phyloP scores from a whole-genome alignment of 1,140 invertebrate species.

The Heliconius congener region DNA sequence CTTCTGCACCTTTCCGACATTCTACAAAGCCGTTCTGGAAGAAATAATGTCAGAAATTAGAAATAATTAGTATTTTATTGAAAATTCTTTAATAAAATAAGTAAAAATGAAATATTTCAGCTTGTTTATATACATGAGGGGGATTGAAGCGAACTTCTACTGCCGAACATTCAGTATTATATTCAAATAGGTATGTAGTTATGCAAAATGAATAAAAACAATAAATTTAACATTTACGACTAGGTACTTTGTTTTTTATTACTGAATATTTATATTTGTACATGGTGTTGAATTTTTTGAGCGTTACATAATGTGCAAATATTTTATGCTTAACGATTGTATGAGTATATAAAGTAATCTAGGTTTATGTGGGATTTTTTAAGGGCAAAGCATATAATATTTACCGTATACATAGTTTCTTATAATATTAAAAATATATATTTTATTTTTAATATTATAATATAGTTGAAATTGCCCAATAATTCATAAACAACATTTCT shows the following conservation, averaged over 20 bases:
- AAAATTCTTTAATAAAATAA: neutral
- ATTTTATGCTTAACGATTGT: neutral
- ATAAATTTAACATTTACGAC: constrained; percentile 15
- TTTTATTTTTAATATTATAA: no score
- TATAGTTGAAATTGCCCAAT: no score
- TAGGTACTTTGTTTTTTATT: constrained; percentile 15
- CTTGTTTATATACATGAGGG: neutral
- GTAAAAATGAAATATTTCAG: neutral
- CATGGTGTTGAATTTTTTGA: constrained; percentile 1
- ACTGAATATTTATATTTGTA: constrained; percentile 11
- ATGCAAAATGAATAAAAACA: constrained; percentile 14
- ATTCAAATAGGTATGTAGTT: constrained; percentile 1
- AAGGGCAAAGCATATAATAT: neutral
- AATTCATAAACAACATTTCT: no score
- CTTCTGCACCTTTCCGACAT: constrained; percentile 63
- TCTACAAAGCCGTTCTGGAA: constrained; percentile 76
- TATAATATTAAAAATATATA: no score
- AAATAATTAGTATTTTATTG: neutral
- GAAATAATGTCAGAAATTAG: constrained; percentile 18
- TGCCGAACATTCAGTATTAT: neutral
- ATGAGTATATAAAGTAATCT: neutral
- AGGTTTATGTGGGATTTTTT: neutral
- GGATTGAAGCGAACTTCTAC: neutral
- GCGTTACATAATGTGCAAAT: constrained; percentile 1
- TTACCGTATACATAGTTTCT: no score